Conservation (phyloP, 2,113 vertebrate species). For the Proterorhinus semilunaris region DNA sequence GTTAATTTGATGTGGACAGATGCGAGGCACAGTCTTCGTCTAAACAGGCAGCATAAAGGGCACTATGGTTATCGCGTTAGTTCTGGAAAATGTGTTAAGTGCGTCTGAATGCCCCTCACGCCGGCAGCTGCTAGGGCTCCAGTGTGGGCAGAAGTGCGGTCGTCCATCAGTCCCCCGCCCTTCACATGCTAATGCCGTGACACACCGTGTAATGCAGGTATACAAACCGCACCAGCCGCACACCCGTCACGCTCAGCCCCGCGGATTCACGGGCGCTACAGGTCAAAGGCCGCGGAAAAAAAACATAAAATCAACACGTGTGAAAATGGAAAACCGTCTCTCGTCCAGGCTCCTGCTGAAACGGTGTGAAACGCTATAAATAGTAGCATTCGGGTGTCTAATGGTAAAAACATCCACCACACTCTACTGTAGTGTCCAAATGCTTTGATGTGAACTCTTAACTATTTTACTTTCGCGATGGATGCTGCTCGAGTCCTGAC, state of each 20-base stretch:
- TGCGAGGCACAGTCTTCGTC: background rate
- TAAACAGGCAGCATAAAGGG: background rate
- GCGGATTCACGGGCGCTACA: background rate
- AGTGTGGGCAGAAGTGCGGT: background rate
- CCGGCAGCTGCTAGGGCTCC: conserved; percentile 28
- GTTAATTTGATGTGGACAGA: background rate
- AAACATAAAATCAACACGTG: too few species aligned
- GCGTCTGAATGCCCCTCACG: background rate
- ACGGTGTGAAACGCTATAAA: too few species aligned
- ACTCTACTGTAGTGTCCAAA: too few species aligned
- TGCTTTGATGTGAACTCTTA: too few species aligned
- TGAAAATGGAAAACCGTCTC: too few species aligned
- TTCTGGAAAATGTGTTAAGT: background rate
- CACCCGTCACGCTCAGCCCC: conserved; percentile 9
- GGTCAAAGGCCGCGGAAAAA: background rate
- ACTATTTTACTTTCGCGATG: too few species aligned
- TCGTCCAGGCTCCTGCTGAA: too few species aligned
- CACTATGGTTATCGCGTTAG: background rate
- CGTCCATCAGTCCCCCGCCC: conserved; percentile 31
- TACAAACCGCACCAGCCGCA: conserved; percentile 5
- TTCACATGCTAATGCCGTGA: conserved; percentile 38
- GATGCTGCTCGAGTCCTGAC: too few species aligned
- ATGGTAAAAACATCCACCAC: too few species aligned
- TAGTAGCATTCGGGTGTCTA: too few species aligned
- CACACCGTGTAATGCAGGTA: conserved; percentile 34